These are phyloP conservation scores for Ypsolopha scabrella DNA, from an alignment of 2,888 invertebrate genomes.

Conservation along the genomic window DNA sequence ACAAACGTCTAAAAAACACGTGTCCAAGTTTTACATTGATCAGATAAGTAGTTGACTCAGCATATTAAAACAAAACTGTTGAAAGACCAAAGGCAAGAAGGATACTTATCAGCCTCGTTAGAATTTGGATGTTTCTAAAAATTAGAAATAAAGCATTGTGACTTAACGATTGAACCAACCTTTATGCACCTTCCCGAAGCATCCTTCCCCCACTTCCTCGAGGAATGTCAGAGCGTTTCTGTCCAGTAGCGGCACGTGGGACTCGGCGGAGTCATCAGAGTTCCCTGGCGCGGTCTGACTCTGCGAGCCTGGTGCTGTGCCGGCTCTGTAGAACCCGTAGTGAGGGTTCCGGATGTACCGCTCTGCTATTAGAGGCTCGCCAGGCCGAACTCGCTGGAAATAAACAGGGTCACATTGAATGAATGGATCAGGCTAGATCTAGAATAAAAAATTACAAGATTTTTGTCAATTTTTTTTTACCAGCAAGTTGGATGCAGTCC, in stretches of 20 bases:
- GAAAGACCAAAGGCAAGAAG: no score
- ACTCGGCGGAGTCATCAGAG: slow-evolving; percentile 35
- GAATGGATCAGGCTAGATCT: neutral
- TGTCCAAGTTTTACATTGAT: no score
- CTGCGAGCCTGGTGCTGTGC: slow-evolving; percentile 23
- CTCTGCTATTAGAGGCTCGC: slow-evolving; percentile 77
- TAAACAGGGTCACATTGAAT: neutral
- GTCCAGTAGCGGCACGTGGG: slow-evolving; percentile 71
- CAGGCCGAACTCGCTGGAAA: slow-evolving; percentile 64
- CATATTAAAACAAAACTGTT: no score
- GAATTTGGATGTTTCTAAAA: no score
- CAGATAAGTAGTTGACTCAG: no score
- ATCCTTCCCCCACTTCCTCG: slow-evolving; percentile 87
- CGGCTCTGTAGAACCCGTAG: slow-evolving; percentile 70
- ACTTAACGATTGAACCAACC: no score
- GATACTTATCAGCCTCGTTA: no score
- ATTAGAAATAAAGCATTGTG: neutral
- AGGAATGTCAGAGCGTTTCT: slow-evolving; percentile 77
- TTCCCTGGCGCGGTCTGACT: slow-evolving; percentile 19
- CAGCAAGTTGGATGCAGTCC: no score
- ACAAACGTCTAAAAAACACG: no score
- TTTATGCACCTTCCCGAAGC: slow-evolving; percentile 90
- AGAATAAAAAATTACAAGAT: no score
- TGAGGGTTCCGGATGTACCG: slow-evolving; percentile 83
- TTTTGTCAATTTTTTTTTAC: no score